Conservation (phyloP, 2,888 invertebrate species). For the Acanthosepion esculentum region DNA sequence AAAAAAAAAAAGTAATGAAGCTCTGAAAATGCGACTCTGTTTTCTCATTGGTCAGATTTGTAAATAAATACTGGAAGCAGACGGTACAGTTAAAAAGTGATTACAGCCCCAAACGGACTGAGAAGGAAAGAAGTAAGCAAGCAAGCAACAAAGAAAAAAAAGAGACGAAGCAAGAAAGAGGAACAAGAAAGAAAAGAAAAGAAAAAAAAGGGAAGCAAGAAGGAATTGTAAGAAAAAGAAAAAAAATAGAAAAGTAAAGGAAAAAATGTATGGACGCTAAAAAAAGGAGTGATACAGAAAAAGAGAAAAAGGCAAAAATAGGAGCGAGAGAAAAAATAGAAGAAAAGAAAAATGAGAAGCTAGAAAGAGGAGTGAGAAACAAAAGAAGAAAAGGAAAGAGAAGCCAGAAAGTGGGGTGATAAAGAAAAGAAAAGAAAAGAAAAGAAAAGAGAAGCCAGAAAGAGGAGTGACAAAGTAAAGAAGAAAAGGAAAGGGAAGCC, state of each 20-base stretch:
- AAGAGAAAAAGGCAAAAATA: too few species aligned
- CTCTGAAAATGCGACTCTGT: not conserved
- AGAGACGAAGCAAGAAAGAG: too few species aligned
- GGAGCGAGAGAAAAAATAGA: too few species aligned
- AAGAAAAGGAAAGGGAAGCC: not conserved
- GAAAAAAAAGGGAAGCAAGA: too few species aligned
- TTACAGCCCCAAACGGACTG: not conserved
- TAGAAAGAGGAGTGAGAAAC: too few species aligned
- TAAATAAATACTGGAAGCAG: not conserved
- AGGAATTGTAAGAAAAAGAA: too few species aligned
- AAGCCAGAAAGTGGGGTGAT: not conserved
- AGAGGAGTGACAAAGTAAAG: not conserved
- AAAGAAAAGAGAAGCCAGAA: not conserved
- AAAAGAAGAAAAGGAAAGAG: not conserved
- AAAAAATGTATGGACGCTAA: too few species aligned
- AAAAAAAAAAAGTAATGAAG: not conserved
- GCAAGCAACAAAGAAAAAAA: too few species aligned
- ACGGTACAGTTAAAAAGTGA: not conserved
- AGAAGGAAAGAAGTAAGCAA: too few species aligned
- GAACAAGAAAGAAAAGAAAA: not conserved
- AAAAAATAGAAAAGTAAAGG: too few species aligned
- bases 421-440: not conserved
- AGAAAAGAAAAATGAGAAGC: too few species aligned
- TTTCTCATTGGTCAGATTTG: conserved; percentile 15
- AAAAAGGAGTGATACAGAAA: not conserved